These are phyloP conservation scores for Ennomos quercinarius DNA, from an alignment of 2,888 invertebrate species.

Conservation along the genomic window DNA sequence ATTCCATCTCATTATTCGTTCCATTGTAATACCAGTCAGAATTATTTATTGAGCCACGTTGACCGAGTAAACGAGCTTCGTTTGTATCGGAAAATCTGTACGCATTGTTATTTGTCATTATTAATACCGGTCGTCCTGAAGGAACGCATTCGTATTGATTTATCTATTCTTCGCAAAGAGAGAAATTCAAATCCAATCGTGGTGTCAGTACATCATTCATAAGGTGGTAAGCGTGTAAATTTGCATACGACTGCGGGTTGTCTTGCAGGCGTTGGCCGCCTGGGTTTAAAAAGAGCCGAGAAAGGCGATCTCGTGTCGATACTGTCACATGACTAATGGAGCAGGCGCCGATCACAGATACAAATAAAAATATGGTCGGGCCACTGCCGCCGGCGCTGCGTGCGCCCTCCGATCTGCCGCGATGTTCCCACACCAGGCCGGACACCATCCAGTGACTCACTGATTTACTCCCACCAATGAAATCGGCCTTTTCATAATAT, in stretches of 20 bases:
- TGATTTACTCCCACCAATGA: constrained; percentile 34
- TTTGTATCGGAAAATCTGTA: constrained; percentile 46
- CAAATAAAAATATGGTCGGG: constrained; percentile 76
- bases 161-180: constrained; percentile 39
- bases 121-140: constrained; percentile 40
- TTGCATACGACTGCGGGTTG: constrained; percentile 70
- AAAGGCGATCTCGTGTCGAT: constrained; percentile 80
- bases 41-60: constrained; percentile 39
- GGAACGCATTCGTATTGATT: constrained; percentile 34
- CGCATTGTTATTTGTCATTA: constrained; percentile 40
- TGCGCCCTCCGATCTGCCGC: constrained; percentile 36
- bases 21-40: constrained; percentile 36
- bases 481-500: constrained; percentile 34
- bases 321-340: constrained; percentile 85
- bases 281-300: constrained; percentile 75
- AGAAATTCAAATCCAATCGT: constrained; percentile 45
- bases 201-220: constrained; percentile 76
- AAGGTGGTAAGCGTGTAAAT: constrained; percentile 70
- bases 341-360: constrained; percentile 83
- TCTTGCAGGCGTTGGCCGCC: constrained; percentile 68
- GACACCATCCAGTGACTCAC: constrained; percentile 33
- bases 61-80: constrained; percentile 44
- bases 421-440: constrained; percentile 39
- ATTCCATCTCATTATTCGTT: constrained; percentile 35
- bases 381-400: constrained; percentile 55